These are phyloP conservation scores for Myotis vivesi DNA, from an alignment of 2,797 vertebrate genomes.

Conservation along the genomic window DNA sequence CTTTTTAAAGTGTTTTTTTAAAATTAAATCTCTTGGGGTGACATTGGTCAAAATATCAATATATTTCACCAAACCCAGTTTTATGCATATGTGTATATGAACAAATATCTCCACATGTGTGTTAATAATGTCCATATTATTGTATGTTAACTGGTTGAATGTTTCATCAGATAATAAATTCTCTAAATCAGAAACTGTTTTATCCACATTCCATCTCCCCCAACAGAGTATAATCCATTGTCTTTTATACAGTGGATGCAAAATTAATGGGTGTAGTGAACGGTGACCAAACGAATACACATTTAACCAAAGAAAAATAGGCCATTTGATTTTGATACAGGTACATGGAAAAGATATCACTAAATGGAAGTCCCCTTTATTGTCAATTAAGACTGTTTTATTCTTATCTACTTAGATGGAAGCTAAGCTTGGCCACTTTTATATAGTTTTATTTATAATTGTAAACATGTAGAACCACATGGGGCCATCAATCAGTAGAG, in stretches of 20 bases:
- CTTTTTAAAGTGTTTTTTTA: no score
- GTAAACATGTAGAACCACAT: slow-evolving; percentile 82
- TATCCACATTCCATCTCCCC: slow-evolving; percentile 35
- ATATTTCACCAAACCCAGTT: slow-evolving; percentile 9
- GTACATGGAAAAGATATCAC: slow-evolving; percentile 62
- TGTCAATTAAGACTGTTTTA: slow-evolving; percentile 74
- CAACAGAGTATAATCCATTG: slow-evolving; percentile 47
- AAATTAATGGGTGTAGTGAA: slow-evolving; percentile 69
- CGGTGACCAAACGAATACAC: slow-evolving; percentile 56
- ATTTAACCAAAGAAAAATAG: slow-evolving; percentile 69
- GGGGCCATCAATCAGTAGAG: slow-evolving; percentile 83
- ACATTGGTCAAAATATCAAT: background rate
- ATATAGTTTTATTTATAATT: slow-evolving; percentile 83
- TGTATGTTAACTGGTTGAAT: slow-evolving; percentile 1
- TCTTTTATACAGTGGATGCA: slow-evolving; percentile 68
- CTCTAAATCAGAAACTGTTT: slow-evolving; percentile 57
- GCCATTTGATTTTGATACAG: slow-evolving; percentile 60
- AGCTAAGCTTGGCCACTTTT: slow-evolving; percentile 79
- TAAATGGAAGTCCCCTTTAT: slow-evolving; percentile 61
- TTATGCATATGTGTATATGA: background rate
- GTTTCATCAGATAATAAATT: slow-evolving; percentile 60
- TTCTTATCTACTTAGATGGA: slow-evolving; percentile 75
- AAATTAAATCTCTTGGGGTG: no score
- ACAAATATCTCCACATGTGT: background rate
- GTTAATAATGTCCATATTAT: background rate